Evolutionary conservation across 2,888 invertebrate genomes (phyloP).

Genomic region (Caenorhabditis drosophilae): DNA sequence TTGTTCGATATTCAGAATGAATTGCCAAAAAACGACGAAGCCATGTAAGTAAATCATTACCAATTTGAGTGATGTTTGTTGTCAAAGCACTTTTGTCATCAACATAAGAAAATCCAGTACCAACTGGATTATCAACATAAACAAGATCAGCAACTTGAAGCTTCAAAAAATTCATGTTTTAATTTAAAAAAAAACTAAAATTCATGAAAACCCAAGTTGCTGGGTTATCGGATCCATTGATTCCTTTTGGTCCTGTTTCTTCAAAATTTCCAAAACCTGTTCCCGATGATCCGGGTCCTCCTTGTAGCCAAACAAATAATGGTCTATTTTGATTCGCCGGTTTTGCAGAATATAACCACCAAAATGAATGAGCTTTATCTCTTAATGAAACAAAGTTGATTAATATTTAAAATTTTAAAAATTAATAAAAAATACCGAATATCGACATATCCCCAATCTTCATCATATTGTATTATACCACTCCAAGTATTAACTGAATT

Average conservation of each 20-base stretch:
- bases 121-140: constrained; percentile 89
- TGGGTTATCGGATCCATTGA: constrained; percentile 77
- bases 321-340: constrained; percentile 72
- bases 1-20: constrained; percentile 78
- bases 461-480: constrained; percentile 46
- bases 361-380: constrained; percentile 45
- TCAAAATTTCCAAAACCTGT: constrained; percentile 86
- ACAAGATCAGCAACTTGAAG: constrained; percentile 81
- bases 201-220: constrained; percentile 78
- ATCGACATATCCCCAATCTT: constrained; percentile 52
- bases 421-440: constrained; percentile 12
- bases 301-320: constrained; percentile 83
- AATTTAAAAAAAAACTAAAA: background rate
- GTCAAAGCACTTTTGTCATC: constrained; percentile 63
- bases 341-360: constrained; percentile 79
- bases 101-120: constrained; percentile 82
- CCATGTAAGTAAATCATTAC: constrained; percentile 79
- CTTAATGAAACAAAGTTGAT: too few species aligned
- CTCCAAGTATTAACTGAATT: constrained; percentile 53
- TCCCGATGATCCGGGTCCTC: constrained; percentile 83
- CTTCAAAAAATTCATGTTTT: constrained; percentile 71
- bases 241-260: constrained; percentile 81
- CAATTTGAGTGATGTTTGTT: constrained; percentile 74
- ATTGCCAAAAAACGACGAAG: constrained; percentile 77
- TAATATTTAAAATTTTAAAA: background rate